Evolutionary conservation across 2,113 vertebrate species (phyloP).

Genomic region (Phaetusa simplex): DNA sequence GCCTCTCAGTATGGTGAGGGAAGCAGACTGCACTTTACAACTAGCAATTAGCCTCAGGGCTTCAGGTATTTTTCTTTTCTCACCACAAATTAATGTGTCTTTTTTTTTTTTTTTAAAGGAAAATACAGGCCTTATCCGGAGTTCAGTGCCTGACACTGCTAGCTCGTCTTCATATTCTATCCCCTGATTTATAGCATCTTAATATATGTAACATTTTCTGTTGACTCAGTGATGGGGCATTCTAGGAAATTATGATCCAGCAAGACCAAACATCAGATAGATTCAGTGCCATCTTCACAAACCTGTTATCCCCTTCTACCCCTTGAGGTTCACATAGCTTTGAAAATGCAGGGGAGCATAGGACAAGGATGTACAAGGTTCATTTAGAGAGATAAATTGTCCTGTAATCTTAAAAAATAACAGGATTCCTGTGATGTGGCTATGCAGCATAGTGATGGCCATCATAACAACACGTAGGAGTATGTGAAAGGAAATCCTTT

Average conservation of each 20-base stretch:
- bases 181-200: not conserved
- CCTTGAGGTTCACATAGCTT: not conserved
- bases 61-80: constrained; percentile 28
- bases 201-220: not conserved
- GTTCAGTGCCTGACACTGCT: not conserved
- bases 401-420: not conserved
- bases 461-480: not conserved
- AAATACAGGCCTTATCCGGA: not conserved
- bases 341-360: not conserved
- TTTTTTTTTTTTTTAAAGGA: not conserved
- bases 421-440: not conserved
- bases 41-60: constrained; percentile 12
- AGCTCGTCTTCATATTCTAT: not conserved
- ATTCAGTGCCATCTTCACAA: not conserved
- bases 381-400: not conserved
- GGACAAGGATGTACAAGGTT: not conserved
- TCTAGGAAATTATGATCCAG: not conserved
- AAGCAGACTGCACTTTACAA: constrained; percentile 33
- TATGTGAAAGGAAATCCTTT: not conserved
- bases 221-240: not conserved
- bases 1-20: not conserved
- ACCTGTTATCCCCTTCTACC: not conserved
- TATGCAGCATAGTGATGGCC: not conserved
- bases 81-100: not conserved
- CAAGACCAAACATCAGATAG: not conserved